phyloP scores from a whole-genome alignment of 1,140 invertebrate species.

The Drosophila pseudoobscura region DNA sequence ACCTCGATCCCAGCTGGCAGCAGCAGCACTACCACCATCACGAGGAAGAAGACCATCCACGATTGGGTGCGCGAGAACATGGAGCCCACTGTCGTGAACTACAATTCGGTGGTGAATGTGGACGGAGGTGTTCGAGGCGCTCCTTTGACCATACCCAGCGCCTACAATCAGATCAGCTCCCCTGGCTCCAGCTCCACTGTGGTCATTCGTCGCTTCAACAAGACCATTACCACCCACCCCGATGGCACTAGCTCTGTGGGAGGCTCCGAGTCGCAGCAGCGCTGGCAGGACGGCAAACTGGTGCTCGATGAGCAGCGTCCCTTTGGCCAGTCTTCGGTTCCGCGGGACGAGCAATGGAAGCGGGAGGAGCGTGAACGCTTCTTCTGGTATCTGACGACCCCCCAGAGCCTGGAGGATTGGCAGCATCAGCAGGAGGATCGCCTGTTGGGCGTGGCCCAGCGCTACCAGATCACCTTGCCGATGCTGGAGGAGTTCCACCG shows the following conservation, averaged over 20 bases:
- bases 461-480: slow-evolving; percentile 61
- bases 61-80: slow-evolving; percentile 62
- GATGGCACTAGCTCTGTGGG: slow-evolving; percentile 67
- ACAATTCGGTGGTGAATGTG: slow-evolving; percentile 64
- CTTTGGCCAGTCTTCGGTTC: slow-evolving; percentile 53
- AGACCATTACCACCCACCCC: slow-evolving; percentile 59
- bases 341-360: slow-evolving; percentile 75
- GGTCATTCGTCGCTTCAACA: slow-evolving; percentile 56
- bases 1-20: slow-evolving; percentile 12
- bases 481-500: slow-evolving; percentile 71
- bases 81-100: slow-evolving; percentile 67
- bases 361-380: slow-evolving; percentile 77
- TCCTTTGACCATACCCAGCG: slow-evolving; percentile 25
- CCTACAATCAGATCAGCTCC: slow-evolving; percentile 9
- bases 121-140: slow-evolving; percentile 7
- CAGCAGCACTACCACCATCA: slow-evolving; percentile 41
- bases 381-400: slow-evolving; percentile 70
- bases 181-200: slow-evolving; percentile 50
- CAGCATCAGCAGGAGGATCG: slow-evolving; percentile 79
- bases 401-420: slow-evolving; percentile 68
- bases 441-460: slow-evolving; percentile 58
- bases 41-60: slow-evolving; percentile 53
- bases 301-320: slow-evolving; percentile 64
- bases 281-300: slow-evolving; percentile 70
- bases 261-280: slow-evolving; percentile 62